phyloP scores from a whole-genome alignment of 2,113 vertebrate genomes.

The Nesospiza acunhae region DNA sequence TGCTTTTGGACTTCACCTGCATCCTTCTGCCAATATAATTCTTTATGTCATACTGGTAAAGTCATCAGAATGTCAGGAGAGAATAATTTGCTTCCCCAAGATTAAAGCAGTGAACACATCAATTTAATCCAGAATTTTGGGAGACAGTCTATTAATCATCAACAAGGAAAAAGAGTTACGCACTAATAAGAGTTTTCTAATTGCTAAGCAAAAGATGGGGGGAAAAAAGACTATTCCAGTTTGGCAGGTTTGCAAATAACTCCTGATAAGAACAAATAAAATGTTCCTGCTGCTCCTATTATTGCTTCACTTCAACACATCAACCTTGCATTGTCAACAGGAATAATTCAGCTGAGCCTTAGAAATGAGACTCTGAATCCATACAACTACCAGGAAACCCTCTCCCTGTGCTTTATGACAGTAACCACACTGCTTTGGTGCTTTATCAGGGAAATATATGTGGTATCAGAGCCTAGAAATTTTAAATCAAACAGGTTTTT shows the following conservation, averaged over 20 bases:
- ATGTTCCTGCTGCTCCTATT: conserved; percentile 28
- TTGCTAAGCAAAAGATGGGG: not conserved
- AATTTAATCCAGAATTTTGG: not conserved
- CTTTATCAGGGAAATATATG: not conserved
- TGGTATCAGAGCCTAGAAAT: not conserved
- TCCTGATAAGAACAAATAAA: conserved; percentile 20
- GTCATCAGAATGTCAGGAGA: conserved; percentile 27
- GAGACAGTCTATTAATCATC: not conserved
- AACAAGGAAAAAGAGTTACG: not conserved
- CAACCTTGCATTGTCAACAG: conserved; percentile 39
- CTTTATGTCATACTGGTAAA: not conserved
- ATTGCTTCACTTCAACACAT: conserved; percentile 13
- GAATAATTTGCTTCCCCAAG: not conserved
- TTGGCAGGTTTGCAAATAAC: conserved; percentile 36
- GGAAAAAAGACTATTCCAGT: not conserved
- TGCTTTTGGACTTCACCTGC: conserved; percentile 7
- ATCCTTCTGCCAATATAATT: conserved; percentile 23
- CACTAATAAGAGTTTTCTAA: conserved; percentile 19
- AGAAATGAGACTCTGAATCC: conserved; percentile 10
- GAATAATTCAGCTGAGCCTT: conserved; percentile 19
- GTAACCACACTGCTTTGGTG: not conserved
- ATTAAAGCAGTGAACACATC: conserved; percentile 26
- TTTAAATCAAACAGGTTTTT: not conserved
- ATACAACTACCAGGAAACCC: not conserved
- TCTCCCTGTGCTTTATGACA: not conserved